These are phyloP conservation scores for Orthosia incerta DNA, from an alignment of 2,888 invertebrate species.

Conservation along the genomic window DNA sequence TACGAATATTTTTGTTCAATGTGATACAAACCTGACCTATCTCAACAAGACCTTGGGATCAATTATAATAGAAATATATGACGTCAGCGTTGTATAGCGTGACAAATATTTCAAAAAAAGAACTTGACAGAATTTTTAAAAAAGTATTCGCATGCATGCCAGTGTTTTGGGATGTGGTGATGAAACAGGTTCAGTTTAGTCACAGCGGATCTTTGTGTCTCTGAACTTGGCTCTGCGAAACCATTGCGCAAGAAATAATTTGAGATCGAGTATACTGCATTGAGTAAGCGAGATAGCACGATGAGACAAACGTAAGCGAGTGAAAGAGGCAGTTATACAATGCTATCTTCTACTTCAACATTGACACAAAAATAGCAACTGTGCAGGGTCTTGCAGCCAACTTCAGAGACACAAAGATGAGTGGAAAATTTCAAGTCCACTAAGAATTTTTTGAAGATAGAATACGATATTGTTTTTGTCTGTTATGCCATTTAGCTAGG, in stretches of 20 bases:
- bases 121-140: not conserved
- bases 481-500: not conserved
- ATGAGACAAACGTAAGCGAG: no score
- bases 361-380: no score
- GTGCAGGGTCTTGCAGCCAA: no score
- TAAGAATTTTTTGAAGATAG: not conserved
- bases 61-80: conserved; percentile 49
- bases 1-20: conserved; percentile 27
- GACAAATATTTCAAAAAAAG: conserved; percentile 30
- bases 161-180: conserved; percentile 5
- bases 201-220: no score
- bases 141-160: conserved; percentile 21
- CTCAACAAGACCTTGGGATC: conserved; percentile 57
- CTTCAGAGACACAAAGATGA: no score
- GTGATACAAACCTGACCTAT: conserved; percentile 57
- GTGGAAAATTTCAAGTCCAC: not conserved
- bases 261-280: no score
- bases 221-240: no score
- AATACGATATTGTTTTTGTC: not conserved
- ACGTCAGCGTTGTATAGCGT: conserved; percentile 43
- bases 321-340: no score
- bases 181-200: conserved; percentile 9
- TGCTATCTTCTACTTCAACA: no score
- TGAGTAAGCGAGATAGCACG: no score
- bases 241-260: no score